Base-by-base conservation (phyloP, 2,113 vertebrate genomes). In the Psilopsiagon aurifrons region DNA sequence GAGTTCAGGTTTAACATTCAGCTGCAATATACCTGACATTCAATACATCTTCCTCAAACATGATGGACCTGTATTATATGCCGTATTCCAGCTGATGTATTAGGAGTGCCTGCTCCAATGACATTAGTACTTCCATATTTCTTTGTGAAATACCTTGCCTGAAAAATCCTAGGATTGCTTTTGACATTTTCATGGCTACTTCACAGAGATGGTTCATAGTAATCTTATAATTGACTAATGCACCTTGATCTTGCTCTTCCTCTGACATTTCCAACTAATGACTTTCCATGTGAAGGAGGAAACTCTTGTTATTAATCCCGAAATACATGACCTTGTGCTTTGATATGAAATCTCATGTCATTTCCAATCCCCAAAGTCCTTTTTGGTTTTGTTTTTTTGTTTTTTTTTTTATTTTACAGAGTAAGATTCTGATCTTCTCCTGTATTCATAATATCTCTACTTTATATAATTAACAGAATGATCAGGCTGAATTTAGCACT, bases 101-200 rank as follows among this genome's bases (percentile, higher is more conserved):
- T 96, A 94, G 91, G 81, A 94, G 28, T 90, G 91, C 93, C 92
- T 90, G 77, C 74, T 94, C 84, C 90, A 95, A 66, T 90, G 94
- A 96, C 96, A 97, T 96, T 97, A 95, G 90, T 94, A 93, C 93
- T 95, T 97, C 90, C 93, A 95, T 97, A 96, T 97, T 96, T 97
- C 95, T 96, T 91, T 91, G 59, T 91, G 93, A 97, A 96, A 96
- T 93, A 93, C 82, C 78, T 94, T 77, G 74, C 84, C 89, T 85
- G 91, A 91, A 96, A 97, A 96, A 90, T 97, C 78, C 84, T 93
- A 91, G 84, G 91, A 95, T 95, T 96, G 91, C 94, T 96, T 95
- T 92, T 96, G 96, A 97, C 96, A 97, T 97, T 96, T 97, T 97
- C 96, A 96, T 95, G 96, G 89, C 91, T 97, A 31, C 86, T 95